Evolutionary conservation across 2,113 vertebrate genomes (phyloP).

Genomic region (Oreochromis tanganicae): DNA sequence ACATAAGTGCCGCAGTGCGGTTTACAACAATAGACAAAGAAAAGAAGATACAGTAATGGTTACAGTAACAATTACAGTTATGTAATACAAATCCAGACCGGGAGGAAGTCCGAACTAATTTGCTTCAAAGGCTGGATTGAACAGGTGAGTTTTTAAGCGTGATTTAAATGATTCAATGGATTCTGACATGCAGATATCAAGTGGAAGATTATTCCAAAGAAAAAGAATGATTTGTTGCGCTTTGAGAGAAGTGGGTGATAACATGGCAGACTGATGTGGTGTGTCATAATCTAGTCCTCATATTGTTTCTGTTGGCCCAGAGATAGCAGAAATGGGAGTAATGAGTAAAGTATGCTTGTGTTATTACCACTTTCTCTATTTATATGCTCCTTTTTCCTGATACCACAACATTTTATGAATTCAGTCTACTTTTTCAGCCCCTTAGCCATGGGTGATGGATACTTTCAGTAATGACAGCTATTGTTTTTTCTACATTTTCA

Average conservation of each 20-base stretch:
- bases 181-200: not conserved
- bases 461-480: not conserved
- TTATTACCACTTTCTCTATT: not conserved
- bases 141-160: not conserved
- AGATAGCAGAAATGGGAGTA: not conserved
- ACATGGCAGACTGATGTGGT: not conserved
- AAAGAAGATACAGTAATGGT: not conserved
- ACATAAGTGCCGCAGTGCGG: not conserved
- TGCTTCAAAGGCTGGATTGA: not conserved
- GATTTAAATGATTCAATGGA: not conserved
- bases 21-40: not conserved
- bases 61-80: not conserved
- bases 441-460: not conserved
- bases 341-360: not conserved
- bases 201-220: not conserved
- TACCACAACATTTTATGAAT: not conserved
- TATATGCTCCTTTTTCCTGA: not conserved
- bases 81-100: not conserved
- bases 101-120: not conserved
- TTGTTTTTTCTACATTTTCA: not conserved
- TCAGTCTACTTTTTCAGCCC: not conserved
- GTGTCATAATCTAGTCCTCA: not conserved
- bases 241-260: not conserved
- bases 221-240: not conserved
- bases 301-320: not conserved